These are phyloP conservation scores for Netelia melanura DNA, from an alignment of 2,888 invertebrate genomes.

Conservation along the genomic window DNA sequence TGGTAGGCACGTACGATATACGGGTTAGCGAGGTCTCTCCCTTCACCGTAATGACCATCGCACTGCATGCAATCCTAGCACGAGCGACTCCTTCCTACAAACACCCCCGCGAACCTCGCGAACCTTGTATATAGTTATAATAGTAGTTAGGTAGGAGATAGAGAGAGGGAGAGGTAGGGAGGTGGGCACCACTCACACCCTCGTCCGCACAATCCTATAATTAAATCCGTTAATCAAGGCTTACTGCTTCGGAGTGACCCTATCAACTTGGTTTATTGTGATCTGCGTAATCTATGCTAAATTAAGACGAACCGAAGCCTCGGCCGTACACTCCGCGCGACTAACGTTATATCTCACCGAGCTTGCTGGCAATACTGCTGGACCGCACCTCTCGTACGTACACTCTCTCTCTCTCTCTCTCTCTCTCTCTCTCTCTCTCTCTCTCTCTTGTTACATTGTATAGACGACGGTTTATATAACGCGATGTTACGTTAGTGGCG, in stretches of 20 bases:
- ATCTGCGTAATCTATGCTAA: slow-evolving; percentile 84
- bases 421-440: too few relatives aligned
- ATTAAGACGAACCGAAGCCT: slow-evolving; percentile 81
- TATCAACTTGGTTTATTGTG: slow-evolving; percentile 84
- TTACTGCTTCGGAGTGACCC: slow-evolving; percentile 83
- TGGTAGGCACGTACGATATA: slow-evolving; percentile 72
- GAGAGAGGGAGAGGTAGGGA: slow-evolving; percentile 31
- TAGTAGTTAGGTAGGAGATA: slow-evolving; percentile 18
- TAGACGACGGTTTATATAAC: background rate
- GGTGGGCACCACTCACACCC: slow-evolving; percentile 49
- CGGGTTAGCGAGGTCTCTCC: slow-evolving; percentile 80
- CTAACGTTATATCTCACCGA: slow-evolving; percentile 24
- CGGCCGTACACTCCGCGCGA: slow-evolving; percentile 36
- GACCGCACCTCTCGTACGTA: slow-evolving; percentile 24
- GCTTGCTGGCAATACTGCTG: slow-evolving; percentile 36
- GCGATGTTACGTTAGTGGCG: slow-evolving; percentile 18
- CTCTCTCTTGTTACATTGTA: background rate
- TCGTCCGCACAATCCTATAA: slow-evolving; percentile 81
- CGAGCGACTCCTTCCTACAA: slow-evolving; percentile 60
- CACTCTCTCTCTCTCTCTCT: background rate
- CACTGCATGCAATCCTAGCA: slow-evolving; percentile 77
- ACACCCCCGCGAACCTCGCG: slow-evolving; percentile 43
- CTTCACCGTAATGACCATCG: slow-evolving; percentile 79
- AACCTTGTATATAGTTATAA: slow-evolving; percentile 8
- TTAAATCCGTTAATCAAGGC: slow-evolving; percentile 85